Conservation (phyloP, 2,113 vertebrate genomes). For the Pelvicachromis taeniatus region DNA sequence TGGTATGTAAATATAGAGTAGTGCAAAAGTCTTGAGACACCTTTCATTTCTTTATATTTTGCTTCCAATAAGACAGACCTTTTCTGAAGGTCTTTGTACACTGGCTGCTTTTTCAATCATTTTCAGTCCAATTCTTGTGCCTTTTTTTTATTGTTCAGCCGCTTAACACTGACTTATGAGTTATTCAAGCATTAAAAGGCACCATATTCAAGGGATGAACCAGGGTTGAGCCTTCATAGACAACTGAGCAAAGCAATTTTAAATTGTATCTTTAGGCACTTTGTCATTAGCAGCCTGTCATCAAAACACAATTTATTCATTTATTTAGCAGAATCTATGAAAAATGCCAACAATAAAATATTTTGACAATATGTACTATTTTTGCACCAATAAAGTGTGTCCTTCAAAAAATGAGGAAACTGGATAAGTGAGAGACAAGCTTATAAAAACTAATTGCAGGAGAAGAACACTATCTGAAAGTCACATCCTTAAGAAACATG, state of each 20-base stretch:
- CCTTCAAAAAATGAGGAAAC: not conserved
- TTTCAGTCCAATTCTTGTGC: not conserved
- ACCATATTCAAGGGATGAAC: not conserved
- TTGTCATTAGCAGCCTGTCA: not conserved
- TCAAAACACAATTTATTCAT: not conserved
- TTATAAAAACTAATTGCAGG: not conserved
- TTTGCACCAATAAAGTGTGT: not conserved
- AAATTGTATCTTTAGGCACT: not conserved
- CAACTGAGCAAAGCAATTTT: not conserved
- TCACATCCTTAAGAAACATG: not conserved
- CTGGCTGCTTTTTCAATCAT: not conserved
- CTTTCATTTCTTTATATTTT: not conserved
- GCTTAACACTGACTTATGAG: not conserved
- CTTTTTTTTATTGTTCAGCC: not conserved
- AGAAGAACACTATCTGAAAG: not conserved
- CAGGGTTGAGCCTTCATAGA: not conserved
- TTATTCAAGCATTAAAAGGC: not conserved
- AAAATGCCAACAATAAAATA: not conserved
- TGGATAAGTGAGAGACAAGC: not conserved
- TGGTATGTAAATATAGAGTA: not conserved
- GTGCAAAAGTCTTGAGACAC: not conserved
- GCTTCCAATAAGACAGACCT: not conserved
- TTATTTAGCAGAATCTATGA: not conserved
- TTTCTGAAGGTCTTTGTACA: not conserved
- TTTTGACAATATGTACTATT: not conserved